These are phyloP conservation scores for Sylvilagus floridanus DNA, from an alignment of 2,797 vertebrate species.

Conservation along the genomic window DNA sequence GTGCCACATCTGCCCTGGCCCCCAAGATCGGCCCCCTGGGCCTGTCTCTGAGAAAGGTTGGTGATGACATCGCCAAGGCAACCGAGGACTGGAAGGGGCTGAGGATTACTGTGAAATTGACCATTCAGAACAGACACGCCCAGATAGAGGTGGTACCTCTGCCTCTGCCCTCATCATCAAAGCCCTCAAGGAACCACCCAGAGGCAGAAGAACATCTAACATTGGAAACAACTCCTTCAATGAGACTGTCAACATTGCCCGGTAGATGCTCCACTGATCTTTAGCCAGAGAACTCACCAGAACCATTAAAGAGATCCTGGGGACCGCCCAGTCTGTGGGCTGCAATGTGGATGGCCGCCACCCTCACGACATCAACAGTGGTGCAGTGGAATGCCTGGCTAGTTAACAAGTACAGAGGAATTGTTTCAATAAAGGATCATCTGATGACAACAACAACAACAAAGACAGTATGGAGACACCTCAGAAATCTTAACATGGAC, in stretches of 20 bases:
- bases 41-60: slow-evolving; percentile 98
- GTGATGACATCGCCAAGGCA: slow-evolving; percentile 98
- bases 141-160: slow-evolving; percentile 97
- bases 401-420: slow-evolving; percentile 67
- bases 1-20: slow-evolving; percentile 85
- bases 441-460: background rate
- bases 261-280: slow-evolving; percentile 94
- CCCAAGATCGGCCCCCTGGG: slow-evolving; percentile 96
- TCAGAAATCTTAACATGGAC: too few species aligned
- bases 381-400: slow-evolving; percentile 87
- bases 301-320: slow-evolving; percentile 98
- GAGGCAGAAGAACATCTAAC: slow-evolving; percentile 99
- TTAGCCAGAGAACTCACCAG: slow-evolving; percentile 96
- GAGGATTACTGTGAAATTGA: slow-evolving; percentile 97
- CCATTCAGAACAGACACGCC: slow-evolving; percentile 98
- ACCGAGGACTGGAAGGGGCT: slow-evolving; percentile 99
- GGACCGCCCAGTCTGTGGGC: slow-evolving; percentile 91
- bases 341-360: too few species aligned
- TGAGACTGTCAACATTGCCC: slow-evolving; percentile 93
- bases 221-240: slow-evolving; percentile 95
- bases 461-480: too few species aligned
- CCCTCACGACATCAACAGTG: too few species aligned
- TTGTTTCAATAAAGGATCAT: slow-evolving; percentile 69
- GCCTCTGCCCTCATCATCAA: slow-evolving; percentile 98
- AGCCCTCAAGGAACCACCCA: slow-evolving; percentile 86